Conservation (phyloP, 2,797 vertebrate genomes). For the Cynodonichthys magdalenae region DNA sequence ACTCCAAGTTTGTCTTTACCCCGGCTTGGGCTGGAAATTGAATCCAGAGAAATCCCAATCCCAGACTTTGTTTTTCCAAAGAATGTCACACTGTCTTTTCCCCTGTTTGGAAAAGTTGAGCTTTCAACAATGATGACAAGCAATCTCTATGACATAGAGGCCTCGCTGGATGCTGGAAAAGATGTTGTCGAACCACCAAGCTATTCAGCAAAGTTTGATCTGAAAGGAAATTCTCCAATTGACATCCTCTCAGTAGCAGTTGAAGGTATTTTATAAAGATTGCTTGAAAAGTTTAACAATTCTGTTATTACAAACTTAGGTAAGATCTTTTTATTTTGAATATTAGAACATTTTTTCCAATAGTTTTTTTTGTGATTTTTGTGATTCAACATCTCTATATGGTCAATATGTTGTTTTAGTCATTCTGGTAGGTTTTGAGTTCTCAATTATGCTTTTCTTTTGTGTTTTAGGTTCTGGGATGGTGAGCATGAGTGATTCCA, state of each 20-base stretch:
- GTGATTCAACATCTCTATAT: not conserved
- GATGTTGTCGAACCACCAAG: conserved; percentile 74
- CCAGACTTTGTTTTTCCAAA: conserved; percentile 86
- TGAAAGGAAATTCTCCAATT: conserved; percentile 82
- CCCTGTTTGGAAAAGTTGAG: conserved; percentile 85
- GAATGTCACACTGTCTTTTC: conserved; percentile 79
- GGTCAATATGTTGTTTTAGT: not conserved
- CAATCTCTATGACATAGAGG: conserved; percentile 91
- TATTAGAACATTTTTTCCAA: not conserved
- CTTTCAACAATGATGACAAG: conserved; percentile 84
- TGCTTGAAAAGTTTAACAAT: not conserved
- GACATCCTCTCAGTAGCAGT: conserved; percentile 86
- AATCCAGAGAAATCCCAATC: conserved; percentile 80
- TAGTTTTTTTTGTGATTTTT: not conserved
- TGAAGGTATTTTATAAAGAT: conserved; percentile 80
- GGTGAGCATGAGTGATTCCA: conserved; percentile 70
- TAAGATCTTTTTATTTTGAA: not conserved
- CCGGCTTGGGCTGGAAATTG: conserved; percentile 82
- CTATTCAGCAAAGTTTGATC: conserved; percentile 79
- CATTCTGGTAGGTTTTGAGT: not conserved
- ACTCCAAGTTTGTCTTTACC: conserved; percentile 81
- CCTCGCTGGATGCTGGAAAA: conserved; percentile 80
- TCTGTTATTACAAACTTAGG: not conserved
- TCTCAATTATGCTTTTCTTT: conserved; percentile 1
- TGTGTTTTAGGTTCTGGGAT: conserved; percentile 84